These are phyloP conservation scores for Medauroidea extradentata DNA, from an alignment of 1,140 invertebrate species.

Conservation along the genomic window DNA sequence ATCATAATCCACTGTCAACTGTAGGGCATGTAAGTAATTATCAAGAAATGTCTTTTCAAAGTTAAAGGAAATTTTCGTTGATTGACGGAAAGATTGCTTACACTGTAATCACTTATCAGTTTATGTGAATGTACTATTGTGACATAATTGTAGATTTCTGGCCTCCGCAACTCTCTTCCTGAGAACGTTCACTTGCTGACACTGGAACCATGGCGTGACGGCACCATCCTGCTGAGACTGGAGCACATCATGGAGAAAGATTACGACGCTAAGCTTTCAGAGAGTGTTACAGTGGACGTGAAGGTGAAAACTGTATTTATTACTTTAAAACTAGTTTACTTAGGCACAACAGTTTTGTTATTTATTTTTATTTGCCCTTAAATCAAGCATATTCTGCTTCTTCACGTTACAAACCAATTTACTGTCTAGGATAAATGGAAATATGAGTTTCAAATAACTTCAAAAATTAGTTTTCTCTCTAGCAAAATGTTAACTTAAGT, in stretches of 20 bases:
- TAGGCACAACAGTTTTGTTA: too few species aligned
- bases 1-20: background rate
- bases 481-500: too few species aligned
- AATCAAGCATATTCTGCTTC: too few species aligned
- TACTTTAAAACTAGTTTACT: too few species aligned
- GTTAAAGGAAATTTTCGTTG: background rate
- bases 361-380: too few species aligned
- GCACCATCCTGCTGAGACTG: conserved; percentile 46
- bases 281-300: conserved; percentile 50
- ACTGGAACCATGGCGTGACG: conserved; percentile 46
- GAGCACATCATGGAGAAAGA: conserved; percentile 55
- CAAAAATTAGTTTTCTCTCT: too few species aligned
- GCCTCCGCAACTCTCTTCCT: conserved; percentile 43
- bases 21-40: conserved; percentile 8
- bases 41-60: background rate
- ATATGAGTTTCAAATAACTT: too few species aligned
- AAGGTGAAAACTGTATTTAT: too few species aligned
- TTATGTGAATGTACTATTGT: conserved; percentile 3
- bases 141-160: too few species aligned
- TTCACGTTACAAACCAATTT: too few species aligned
- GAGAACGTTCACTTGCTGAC: conserved; percentile 55
- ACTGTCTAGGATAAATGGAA: too few species aligned
- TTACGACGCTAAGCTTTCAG: conserved; percentile 46
- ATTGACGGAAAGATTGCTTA: background rate
- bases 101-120: background rate